These are phyloP conservation scores for Dipodomys spectabilis DNA, from an alignment of 2,113 vertebrate species.

Conservation along the genomic window DNA sequence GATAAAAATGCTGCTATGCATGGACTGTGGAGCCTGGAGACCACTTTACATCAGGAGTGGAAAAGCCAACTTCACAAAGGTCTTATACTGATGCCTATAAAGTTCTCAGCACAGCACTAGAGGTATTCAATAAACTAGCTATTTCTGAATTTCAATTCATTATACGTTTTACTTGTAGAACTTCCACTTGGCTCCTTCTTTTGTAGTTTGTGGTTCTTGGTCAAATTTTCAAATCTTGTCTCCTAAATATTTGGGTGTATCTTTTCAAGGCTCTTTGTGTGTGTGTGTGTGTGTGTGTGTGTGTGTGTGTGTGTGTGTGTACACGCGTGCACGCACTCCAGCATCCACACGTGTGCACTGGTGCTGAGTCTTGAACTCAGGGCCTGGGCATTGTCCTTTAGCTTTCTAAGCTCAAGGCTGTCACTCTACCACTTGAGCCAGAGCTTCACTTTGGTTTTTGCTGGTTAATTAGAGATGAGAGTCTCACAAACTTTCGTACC, in stretches of 20 bases:
- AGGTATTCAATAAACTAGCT: background rate
- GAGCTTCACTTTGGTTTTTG: no score
- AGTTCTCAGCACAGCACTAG: rapidly evolving
- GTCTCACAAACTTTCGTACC: no score
- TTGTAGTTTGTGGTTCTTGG: background rate
- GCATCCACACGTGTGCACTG: no score
- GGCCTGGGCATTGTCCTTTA: background rate
- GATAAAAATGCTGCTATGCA: background rate
- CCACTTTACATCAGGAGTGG: background rate
- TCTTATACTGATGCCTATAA: no score
- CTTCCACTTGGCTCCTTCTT: constrained; percentile 28
- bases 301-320: background rate
- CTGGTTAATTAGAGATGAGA: no score
- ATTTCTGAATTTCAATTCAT: constrained; percentile 18
- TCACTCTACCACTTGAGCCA: no score
- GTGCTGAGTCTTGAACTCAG: no score
- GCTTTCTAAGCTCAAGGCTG: no score
- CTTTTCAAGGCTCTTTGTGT: background rate
- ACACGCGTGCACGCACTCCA: background rate
- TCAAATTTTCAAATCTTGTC: background rate
- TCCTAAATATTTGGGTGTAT: background rate
- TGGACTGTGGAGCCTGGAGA: background rate
- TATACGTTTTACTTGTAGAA: constrained; percentile 28
- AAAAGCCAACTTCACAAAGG: background rate
- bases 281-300: background rate